phyloP scores from a whole-genome alignment of 2,797 vertebrate species.

The Chaetodon trifasciatus region DNA sequence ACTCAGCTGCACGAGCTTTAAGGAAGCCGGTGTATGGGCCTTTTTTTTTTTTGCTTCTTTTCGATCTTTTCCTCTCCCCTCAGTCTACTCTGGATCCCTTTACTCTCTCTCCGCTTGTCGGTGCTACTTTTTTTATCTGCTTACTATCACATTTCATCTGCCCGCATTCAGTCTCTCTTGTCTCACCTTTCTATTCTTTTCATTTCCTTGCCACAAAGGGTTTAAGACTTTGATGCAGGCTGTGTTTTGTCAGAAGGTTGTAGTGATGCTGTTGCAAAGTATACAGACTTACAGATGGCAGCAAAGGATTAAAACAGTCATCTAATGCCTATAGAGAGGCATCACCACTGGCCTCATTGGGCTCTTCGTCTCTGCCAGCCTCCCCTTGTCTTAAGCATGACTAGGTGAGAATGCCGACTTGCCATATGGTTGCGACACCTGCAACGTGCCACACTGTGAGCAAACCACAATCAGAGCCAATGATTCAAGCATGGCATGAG shows the following conservation, averaged over 20 bases:
- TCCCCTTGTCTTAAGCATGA: constrained; percentile 27
- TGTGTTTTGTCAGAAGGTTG: constrained; percentile 36
- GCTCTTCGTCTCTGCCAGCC: constrained; percentile 34
- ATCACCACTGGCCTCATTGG: constrained; percentile 25
- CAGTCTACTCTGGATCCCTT: constrained; percentile 9
- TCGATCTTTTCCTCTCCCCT: constrained; percentile 7
- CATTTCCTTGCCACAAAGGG: constrained; percentile 13
- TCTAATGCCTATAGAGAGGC: constrained; percentile 19
- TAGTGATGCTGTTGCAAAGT: constrained; percentile 23
- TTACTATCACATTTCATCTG: constrained; percentile 22
- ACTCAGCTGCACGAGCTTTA: constrained; percentile 68
- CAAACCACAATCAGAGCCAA: constrained; percentile 8
- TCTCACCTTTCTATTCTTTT: neutral
- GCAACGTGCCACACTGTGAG: constrained; percentile 5
- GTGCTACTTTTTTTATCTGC: neutral
- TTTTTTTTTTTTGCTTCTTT: constrained; percentile 1
- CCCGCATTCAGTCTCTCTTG: neutral
- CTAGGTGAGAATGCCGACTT: constrained; percentile 34
- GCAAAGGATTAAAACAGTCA: constrained; percentile 26
- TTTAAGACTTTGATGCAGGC: constrained; percentile 38
- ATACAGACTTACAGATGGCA: constrained; percentile 11
- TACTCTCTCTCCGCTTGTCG: neutral
- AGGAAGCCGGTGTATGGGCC: neutral
- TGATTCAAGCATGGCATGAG: constrained; percentile 1
- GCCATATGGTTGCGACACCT: constrained; percentile 42